A percentile compares a stretch with the other conserved stretches of the same genome.
phyloP scores from a whole-genome alignment of 2,888 invertebrate species.

The Kuschelorhynchus macadamiae region DNA sequence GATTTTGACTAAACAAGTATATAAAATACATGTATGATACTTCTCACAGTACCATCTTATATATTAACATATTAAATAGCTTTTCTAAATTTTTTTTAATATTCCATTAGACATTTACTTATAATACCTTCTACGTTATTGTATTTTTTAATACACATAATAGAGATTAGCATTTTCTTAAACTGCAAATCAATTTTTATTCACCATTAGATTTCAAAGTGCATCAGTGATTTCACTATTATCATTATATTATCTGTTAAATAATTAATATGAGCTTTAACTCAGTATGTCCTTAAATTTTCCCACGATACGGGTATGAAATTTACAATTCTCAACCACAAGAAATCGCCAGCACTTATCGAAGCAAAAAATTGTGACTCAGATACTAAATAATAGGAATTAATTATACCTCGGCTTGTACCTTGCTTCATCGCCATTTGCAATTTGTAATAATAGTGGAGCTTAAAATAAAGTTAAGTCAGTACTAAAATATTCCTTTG shows the following conservation, averaged over 20 bases:
- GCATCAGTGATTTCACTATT: conserved; percentile 14
- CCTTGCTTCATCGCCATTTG: conserved; percentile 13
- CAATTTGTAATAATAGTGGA: conserved; percentile 11
- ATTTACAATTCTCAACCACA: conserved; percentile 12
- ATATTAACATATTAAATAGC: no score
- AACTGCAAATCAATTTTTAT: background rate
- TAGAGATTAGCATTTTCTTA: no score
- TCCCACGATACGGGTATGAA: conserved; percentile 19
- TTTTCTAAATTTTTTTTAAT: no score
- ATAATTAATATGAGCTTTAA: conserved; percentile 4
- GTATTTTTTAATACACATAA: no score
- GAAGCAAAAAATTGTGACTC: conserved; percentile 22
- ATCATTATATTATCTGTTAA: conserved; percentile 14
- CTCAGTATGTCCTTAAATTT: conserved; percentile 7
- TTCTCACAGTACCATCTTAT: no score
- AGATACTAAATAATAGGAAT: conserved; percentile 22
- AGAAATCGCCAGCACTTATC: conserved; percentile 14
- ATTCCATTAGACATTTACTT: no score
- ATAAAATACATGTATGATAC: no score
- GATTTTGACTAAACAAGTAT: no score
- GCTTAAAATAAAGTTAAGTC: conserved; percentile 15
- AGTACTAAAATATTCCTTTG: conserved; percentile 3
- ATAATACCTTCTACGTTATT: no score
- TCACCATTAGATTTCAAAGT: background rate
- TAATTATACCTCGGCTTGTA: background rate